A percentile compares a stretch with the other conserved stretches of the same genome.
Conservation (phyloP, 2,797 vertebrate genomes). For the Sebastes variabilis region DNA sequence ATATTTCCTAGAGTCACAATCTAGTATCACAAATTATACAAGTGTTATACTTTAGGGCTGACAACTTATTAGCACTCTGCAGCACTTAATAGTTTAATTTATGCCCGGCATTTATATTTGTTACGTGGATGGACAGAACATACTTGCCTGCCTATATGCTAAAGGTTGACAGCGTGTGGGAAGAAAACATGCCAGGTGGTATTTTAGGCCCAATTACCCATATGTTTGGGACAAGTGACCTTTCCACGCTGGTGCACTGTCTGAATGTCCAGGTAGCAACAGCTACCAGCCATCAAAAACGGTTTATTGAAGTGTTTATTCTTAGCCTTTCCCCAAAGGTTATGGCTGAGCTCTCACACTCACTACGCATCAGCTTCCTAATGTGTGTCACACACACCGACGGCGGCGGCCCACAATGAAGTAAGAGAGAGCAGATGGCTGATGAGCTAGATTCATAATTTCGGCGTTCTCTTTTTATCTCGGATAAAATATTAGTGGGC, state of each 20-base stretch:
- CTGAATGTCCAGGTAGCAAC: conserved; percentile 69
- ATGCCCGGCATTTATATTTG: background rate
- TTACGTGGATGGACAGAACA: conserved; percentile 37
- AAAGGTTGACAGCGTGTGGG: conserved; percentile 53
- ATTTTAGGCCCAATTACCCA: conserved; percentile 81
- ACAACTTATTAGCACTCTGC: background rate
- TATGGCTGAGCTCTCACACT: conserved; percentile 60
- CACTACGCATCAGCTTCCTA: conserved; percentile 56
- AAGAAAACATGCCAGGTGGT: conserved; percentile 69
- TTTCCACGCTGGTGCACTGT: conserved; percentile 66
- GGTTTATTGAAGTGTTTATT: conserved; percentile 81
- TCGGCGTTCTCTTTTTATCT: conserved; percentile 49
- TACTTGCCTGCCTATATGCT: conserved; percentile 46
- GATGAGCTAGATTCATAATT: conserved; percentile 49
- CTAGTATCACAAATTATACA: background rate
- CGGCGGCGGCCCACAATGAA: conserved; percentile 9
- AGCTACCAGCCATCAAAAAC: conserved; percentile 75
- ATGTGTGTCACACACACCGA: conserved; percentile 54
- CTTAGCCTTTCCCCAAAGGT: conserved; percentile 78
- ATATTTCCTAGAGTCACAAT: background rate
- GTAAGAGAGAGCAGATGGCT: conserved; percentile 45
- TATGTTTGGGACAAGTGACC: conserved; percentile 79
- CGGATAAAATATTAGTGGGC: conserved; percentile 41
- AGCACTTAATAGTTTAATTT: background rate
- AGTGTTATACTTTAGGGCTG: background rate